A percentile compares a stretch with the other conserved stretches of the same genome.
Conservation (phyloP, 2,113 vertebrate species). For the Mustela lutreola region DNA sequence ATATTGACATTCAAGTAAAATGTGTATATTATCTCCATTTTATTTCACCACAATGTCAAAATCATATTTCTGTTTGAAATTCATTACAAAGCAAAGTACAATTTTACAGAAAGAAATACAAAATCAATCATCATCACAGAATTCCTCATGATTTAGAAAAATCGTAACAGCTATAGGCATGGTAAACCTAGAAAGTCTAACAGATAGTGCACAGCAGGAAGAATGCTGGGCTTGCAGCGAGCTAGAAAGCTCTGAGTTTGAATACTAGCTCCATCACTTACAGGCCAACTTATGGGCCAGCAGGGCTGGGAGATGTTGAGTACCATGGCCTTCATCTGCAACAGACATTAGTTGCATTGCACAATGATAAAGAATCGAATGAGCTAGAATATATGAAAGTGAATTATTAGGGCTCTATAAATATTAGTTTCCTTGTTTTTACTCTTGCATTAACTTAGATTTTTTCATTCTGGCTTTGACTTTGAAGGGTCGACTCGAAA, state of each 20-base stretch:
- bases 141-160: neutral
- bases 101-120: neutral
- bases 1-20: neutral
- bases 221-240: neutral
- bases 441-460: neutral
- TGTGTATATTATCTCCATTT: neutral
- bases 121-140: neutral
- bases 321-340: neutral
- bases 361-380: neutral
- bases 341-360: neutral
- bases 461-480: constrained; percentile 19
- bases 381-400: neutral
- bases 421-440: neutral
- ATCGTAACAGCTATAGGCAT: neutral
- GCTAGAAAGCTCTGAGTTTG: neutral
- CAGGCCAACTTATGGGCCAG: no score
- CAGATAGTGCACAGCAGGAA: neutral
- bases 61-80: neutral
- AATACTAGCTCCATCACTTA: neutral
- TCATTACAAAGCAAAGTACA: neutral
- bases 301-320: neutral
- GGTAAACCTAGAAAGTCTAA: neutral
- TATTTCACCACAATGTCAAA: constrained; percentile 17
- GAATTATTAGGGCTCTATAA: neutral
- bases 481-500: neutral